Base-by-base conservation (phyloP, 2,113 vertebrate species). In the Seriola aureovittata region DNA sequence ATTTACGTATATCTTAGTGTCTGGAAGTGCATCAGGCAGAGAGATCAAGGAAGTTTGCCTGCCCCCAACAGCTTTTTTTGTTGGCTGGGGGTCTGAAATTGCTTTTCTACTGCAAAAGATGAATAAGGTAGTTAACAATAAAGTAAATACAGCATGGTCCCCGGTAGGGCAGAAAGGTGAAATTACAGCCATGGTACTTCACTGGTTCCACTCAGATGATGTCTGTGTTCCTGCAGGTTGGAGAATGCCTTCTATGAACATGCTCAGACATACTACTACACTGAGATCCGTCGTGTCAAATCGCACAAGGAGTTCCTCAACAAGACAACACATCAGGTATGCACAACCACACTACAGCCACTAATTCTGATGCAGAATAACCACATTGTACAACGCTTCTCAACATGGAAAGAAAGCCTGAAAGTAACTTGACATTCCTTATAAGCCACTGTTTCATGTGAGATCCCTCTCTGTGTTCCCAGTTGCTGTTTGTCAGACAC, bases 191-290 rank as follows among this genome's bases (percentile, higher is more conserved):
- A 6, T 21, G 9, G 17, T 29, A 34, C 46, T 36, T n/a, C 6
- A 25, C 32, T 71, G 34, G 68, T 40, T 57, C 14, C 12, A 29
- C 44, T 59, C 32, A 59, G 14, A 46, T 14, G 21, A 48, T 23
- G 25, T 36, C 14, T 79, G 16, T 79, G 1, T 17, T 70, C 46
- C 12, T 81, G 25, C 89, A 99, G 98, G 91, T 93, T 99, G 93
- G 98, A 99, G 94, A 99, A 99, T 42, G 98, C 98, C 5, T 99
- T 99, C 93, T 99, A 99, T 82, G 98, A 99, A 68, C 98, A 99
- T 7, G 96, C 98, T 11, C 98, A 99, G 92, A 99, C 97, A 4
- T 99, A 99, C 71, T 99, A 99, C 92, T 99, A 99, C 57, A 99
- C 96, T 0, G 98, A 99, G 94, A 97, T 99, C 36, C 93, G 98